Evolutionary conservation across 2,113 vertebrate species (phyloP).

Genomic region (Vombatus ursinus): DNA sequence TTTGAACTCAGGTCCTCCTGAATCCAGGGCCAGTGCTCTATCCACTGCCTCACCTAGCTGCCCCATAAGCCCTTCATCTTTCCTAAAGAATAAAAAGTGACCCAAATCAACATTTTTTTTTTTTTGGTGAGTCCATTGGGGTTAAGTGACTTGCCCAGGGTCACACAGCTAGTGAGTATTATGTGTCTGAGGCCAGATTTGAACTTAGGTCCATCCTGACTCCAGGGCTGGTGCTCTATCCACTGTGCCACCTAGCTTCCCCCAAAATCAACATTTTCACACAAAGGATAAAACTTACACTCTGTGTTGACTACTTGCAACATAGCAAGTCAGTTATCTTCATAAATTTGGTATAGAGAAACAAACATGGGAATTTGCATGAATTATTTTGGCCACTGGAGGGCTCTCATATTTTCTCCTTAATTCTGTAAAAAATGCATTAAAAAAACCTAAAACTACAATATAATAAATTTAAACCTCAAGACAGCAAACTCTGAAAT

Average conservation of each 20-base stretch:
- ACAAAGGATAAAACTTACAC: neutral
- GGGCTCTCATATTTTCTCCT: conserved; percentile 35
- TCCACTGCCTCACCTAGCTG: no score
- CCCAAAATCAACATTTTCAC: conserved; percentile 41
- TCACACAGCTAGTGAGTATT: no score
- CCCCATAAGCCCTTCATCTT: neutral
- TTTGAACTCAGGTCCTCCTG: no score
- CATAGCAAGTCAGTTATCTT: neutral
- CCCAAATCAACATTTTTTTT: conserved; percentile 47
- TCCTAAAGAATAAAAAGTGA: conserved; percentile 23
- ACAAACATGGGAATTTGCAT: conserved; percentile 33
- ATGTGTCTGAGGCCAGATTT: no score
- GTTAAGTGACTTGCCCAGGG: no score
- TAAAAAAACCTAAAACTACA: conserved; percentile 13
- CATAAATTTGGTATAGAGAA: neutral
- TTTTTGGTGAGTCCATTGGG: neutral
- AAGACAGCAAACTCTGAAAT: neutral
- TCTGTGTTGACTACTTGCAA: conserved; percentile 9
- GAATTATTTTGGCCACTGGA: conserved; percentile 60
- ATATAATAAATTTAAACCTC: conserved; percentile 10
- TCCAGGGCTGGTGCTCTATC: no score
- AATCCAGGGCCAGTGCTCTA: no score
- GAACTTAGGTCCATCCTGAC: no score
- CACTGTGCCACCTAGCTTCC: no score
- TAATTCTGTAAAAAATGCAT: conserved; percentile 41